Evolutionary conservation across 2,113 vertebrate species (phyloP).

Genomic region (Rhinogobius similis): DNA sequence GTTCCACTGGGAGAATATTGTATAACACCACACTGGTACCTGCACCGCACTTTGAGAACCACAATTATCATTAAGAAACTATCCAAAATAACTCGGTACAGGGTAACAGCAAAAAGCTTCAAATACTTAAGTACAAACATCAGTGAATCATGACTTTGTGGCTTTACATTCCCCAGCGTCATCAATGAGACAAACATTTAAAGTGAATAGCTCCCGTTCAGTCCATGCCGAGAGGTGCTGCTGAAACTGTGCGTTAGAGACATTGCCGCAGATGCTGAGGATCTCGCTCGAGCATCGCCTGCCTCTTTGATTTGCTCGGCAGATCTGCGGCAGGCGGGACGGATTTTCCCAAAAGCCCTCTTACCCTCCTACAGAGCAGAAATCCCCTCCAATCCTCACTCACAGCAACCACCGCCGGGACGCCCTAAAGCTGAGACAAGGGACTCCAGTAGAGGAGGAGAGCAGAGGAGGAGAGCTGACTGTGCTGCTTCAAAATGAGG

Average conservation of each 20-base stretch:
- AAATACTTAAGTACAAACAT: slow-evolving; percentile 3
- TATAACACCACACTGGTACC: background rate
- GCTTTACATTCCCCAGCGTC: slow-evolving; percentile 17
- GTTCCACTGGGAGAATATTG: background rate
- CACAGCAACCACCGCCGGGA: slow-evolving; percentile 44
- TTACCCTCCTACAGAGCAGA: slow-evolving; percentile 59
- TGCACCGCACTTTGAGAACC: background rate
- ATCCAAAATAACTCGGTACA: background rate
- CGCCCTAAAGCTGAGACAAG: slow-evolving; percentile 44
- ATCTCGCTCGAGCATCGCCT: slow-evolving; percentile 47
- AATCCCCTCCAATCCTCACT: slow-evolving; percentile 60
- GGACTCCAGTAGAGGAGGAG: slow-evolving; percentile 17
- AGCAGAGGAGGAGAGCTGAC: slow-evolving; percentile 12
- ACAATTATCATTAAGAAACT: background rate
- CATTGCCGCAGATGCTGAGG: slow-evolving; percentile 34
- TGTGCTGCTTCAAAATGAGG: background rate
- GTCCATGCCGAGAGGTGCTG: slow-evolving; percentile 7
- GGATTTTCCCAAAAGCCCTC: slow-evolving; percentile 63
- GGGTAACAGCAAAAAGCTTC: background rate
- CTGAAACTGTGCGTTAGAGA: slow-evolving; percentile 31
- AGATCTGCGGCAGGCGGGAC: slow-evolving; percentile 47
- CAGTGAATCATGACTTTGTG: slow-evolving; percentile 30
- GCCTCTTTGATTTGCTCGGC: slow-evolving; percentile 54
- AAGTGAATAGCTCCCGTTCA: slow-evolving; percentile 27
- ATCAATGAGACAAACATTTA: slow-evolving; percentile 33